These are phyloP conservation scores for Patella pellucida DNA, from an alignment of 2,888 invertebrate genomes.

Conservation along the genomic window DNA sequence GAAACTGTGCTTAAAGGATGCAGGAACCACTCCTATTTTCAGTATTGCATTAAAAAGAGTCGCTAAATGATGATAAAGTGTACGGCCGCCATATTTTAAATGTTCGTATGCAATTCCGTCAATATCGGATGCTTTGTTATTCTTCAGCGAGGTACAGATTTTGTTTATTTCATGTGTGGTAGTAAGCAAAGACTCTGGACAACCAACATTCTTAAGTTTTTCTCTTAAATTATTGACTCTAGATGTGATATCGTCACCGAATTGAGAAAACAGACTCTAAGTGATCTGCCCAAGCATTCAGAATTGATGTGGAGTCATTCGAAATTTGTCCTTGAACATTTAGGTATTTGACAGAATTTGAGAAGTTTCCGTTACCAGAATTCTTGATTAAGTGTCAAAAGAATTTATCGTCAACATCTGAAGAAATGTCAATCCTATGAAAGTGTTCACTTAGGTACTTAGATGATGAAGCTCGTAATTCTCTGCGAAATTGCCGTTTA, in stretches of 20 bases:
- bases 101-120: background rate
- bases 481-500: background rate
- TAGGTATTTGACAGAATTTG: background rate
- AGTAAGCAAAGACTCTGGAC: background rate
- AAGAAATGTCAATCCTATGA: background rate
- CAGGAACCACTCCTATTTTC: background rate
- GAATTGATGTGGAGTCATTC: background rate
- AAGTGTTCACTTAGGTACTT: background rate
- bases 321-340: background rate
- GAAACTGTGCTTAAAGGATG: conserved; percentile 1
- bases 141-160: background rate
- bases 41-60: background rate
- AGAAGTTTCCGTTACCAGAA: background rate
- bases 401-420: background rate
- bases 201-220: background rate
- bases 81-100: background rate
- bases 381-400: background rate
- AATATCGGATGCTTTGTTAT: background rate
- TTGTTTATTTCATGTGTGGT: background rate
- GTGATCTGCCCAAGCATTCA: background rate
- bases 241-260: background rate
- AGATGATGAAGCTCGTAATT: background rate
- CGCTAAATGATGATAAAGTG: background rate
- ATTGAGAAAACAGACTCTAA: background rate
- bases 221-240: background rate